Conservation (phyloP, 1,140 invertebrate species). For the Elysia chlorotica region DNA sequence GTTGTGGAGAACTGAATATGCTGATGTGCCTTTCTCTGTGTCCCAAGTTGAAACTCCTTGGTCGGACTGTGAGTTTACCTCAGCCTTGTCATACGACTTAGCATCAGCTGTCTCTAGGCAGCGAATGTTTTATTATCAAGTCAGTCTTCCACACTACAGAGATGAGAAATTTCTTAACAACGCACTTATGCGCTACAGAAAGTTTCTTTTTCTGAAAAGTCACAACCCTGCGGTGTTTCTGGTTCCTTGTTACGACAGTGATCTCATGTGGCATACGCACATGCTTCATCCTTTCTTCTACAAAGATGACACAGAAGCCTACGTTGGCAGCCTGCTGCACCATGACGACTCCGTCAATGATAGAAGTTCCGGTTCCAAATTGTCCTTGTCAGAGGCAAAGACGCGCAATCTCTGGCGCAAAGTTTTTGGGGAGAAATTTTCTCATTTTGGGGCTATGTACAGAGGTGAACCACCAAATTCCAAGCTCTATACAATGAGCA, state of each 20-base stretch:
- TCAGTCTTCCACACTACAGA: conserved; percentile 64
- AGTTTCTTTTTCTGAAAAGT: conserved; percentile 62
- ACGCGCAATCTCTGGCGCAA: conserved; percentile 50
- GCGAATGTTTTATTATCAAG: conserved; percentile 60
- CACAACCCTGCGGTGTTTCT: conserved; percentile 60
- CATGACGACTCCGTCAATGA: conserved; percentile 63
- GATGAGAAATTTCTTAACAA: conserved; percentile 59
- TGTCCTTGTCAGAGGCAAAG: conserved; percentile 39
- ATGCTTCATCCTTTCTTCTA: conserved; percentile 63
- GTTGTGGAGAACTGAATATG: conserved; percentile 43
- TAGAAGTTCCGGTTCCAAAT: conserved; percentile 55
- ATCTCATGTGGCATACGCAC: conserved; percentile 65
- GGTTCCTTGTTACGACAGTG: conserved; percentile 65
- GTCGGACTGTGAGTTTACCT: conserved; percentile 29
- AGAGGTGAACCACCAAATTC: conserved; percentile 45
- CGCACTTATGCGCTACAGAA: conserved; percentile 62
- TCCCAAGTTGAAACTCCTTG: conserved; percentile 27
- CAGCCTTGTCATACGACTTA: conserved; percentile 56
- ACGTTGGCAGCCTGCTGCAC: conserved; percentile 57
- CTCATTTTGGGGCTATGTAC: conserved; percentile 57
- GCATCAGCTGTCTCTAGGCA: conserved; percentile 59
- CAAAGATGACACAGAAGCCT: conserved; percentile 54
- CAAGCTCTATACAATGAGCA: conserved; percentile 30
- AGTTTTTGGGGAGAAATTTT: conserved; percentile 44
- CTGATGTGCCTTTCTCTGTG: conserved; percentile 42